Conservation (phyloP, 2,888 invertebrate species). For the Siphonodentalium dalli region DNA sequence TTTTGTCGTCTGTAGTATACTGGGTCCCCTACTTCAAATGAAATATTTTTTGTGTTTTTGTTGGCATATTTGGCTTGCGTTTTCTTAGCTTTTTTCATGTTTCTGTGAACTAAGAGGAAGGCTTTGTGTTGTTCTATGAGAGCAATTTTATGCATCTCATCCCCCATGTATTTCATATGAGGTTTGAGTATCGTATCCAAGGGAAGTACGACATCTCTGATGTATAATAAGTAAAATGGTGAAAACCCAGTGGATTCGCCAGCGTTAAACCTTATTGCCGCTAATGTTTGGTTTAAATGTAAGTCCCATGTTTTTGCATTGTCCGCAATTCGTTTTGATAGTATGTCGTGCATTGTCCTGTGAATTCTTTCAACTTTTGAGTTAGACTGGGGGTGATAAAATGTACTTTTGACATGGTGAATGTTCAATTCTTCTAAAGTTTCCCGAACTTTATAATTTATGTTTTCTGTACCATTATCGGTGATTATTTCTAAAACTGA, state of each 20-base stretch:
- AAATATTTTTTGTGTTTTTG: not conserved
- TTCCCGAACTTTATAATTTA: constrained; percentile 8
- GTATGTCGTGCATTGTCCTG: constrained; percentile 14
- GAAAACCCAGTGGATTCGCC: constrained; percentile 13
- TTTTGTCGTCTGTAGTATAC: constrained; percentile 22
- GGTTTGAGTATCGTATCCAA: constrained; percentile 22
- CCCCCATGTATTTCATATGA: constrained; percentile 10
- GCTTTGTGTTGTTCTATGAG: constrained; percentile 10
- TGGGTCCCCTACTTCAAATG: no score
- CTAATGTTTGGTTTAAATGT: constrained; percentile 25
- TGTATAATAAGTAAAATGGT: constrained; percentile 20
- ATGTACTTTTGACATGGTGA: constrained; percentile 22
- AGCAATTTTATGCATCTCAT: constrained; percentile 10
- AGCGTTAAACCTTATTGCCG: constrained; percentile 19
- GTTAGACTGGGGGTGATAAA: constrained; percentile 20
- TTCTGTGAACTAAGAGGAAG: constrained; percentile 9
- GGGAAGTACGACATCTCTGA: constrained; percentile 23
- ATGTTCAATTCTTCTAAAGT: constrained; percentile 18
- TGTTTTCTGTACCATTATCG: constrained; percentile 20
- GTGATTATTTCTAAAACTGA: constrained; percentile 9
- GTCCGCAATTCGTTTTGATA: constrained; percentile 12
- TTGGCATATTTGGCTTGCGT: constrained; percentile 8
- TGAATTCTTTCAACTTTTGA: constrained; percentile 17
- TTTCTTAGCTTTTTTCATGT: constrained; percentile 5
- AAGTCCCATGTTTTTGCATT: constrained; percentile 20